Evolutionary conservation across 2,797 vertebrate species (phyloP), one percentile per base, ranked within the genome.

Genomic region (Oryzias sinensis): DNA sequence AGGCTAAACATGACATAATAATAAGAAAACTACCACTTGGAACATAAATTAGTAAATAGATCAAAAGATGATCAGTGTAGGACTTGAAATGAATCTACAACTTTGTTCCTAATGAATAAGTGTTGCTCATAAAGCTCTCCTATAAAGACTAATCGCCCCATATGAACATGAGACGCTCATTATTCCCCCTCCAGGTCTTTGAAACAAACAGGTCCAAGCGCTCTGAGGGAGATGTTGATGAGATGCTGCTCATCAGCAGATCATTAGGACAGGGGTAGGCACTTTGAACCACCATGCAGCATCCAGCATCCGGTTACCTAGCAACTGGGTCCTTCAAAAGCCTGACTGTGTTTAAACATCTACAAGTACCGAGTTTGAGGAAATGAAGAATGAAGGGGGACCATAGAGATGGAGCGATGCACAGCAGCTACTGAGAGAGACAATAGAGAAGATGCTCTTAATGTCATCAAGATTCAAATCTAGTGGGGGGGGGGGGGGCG

Each of bases 251-350:
- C 62, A 83, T 84, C 80, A 80, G 76, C 29, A 40, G 77, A 70
- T 78, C 70, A 74, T 80, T 65, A 78, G n/a, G 14, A 62, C 67
- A 59, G 74, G 68, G 68, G 33, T 62, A 47, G 69, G 43, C 65
- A 79, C 86, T 90, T 82, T 89, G 71, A 89, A 87, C 60, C 72
- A 69, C 80, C 70, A 78, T 62, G 65, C 58, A 24, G 57, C 74
- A 80, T 71, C 68, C 85, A 86, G 78, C 79, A 82, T 88, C 80
- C 79, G 58, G 92, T 91, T 91, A 80, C 91, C 87, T 90, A 91
- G 91, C 88, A 91, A 93, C 91, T 58, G 56, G 40, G 53, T 70
- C 69, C 72, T 77, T 90, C 86, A 88, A 86, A 90, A 78, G 72
- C 74, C 71, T 50, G 65, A 65, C 72, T 83, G 79, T 82, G 79